Evolutionary conservation across 2,888 invertebrate genomes (phyloP).

Genomic region (Lasiommata megera): DNA sequence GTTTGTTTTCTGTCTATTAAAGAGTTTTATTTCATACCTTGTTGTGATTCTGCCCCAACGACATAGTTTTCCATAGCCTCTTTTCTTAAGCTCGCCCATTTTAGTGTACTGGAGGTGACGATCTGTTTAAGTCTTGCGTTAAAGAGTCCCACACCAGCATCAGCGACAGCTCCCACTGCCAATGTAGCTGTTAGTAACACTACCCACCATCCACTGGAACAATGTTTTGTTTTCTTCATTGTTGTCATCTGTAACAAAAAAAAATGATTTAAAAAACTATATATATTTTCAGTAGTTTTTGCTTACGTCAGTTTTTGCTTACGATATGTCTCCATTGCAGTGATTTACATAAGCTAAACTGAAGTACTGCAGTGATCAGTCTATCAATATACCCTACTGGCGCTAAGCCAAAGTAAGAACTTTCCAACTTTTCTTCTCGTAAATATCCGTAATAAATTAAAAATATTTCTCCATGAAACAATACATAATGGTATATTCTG

Average conservation of each 20-base stretch:
- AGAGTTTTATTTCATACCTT: constrained; percentile 46
- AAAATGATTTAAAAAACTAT: neutral
- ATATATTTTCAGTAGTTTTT: neutral
- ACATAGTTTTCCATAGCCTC: constrained; percentile 82
- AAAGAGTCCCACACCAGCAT: constrained; percentile 63
- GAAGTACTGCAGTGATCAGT: constrained; percentile 21
- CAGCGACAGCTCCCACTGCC: constrained; percentile 52
- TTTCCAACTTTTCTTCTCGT: neutral
- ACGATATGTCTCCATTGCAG: constrained; percentile 1
- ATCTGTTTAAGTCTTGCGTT: constrained; percentile 82
- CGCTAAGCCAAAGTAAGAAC: constrained; percentile 14
- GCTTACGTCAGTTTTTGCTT: neutral
- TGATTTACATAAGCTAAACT: constrained; percentile 8
- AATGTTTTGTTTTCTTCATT: constrained; percentile 67
- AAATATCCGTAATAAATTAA: neutral
- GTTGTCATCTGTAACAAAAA: constrained; percentile 34
- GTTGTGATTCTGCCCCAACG: constrained; percentile 77
- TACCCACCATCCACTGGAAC: constrained; percentile 66
- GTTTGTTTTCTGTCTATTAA: too few species aligned
- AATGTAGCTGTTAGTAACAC: constrained; percentile 60
- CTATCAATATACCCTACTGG: constrained; percentile 9
- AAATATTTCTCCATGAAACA: neutral
- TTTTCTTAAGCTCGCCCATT: constrained; percentile 84
- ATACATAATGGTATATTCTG: neutral
- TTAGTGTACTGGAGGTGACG: constrained; percentile 89